Evolutionary conservation across 2,888 invertebrate species (phyloP).

Genomic region (Bombylius discolor): DNA sequence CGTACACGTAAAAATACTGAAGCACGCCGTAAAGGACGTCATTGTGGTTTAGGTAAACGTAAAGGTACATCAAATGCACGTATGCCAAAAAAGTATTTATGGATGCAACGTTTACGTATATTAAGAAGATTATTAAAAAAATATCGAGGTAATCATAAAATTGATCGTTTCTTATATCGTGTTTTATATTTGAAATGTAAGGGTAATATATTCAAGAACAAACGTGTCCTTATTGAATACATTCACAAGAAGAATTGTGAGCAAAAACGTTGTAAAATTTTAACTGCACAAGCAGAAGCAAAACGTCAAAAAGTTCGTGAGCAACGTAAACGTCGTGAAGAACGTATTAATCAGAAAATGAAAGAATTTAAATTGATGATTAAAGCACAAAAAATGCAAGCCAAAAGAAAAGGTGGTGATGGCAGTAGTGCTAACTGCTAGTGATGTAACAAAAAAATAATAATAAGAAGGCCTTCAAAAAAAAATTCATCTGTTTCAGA

Average conservation of each 20-base stretch:
- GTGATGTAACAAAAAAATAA: too few species aligned
- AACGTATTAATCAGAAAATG: conserved; percentile 86
- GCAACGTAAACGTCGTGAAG: conserved; percentile 91
- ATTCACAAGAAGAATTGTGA: conserved; percentile 99
- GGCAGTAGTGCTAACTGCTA: too few species aligned
- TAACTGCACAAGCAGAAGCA: conserved; percentile 95
- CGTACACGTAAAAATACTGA: conserved; percentile 96
- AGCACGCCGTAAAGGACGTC: conserved; percentile 95
- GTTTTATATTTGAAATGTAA: conserved; percentile 98
- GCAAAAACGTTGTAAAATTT: conserved; percentile 95
- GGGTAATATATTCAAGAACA: conserved; percentile 97
- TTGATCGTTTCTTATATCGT: conserved; percentile 97
- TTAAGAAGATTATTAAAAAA: conserved; percentile 89
- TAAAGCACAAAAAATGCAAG: too few species aligned
- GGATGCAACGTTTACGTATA: conserved; percentile 95
- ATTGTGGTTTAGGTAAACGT: conserved; percentile 97
- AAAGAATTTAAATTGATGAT: conserved; percentile 50
- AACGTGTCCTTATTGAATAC: conserved; percentile 98
- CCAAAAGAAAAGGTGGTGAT: too few species aligned
- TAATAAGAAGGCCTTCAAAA: too few species aligned
- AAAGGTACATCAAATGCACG: conserved; percentile 99
- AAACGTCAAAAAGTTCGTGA: conserved; percentile 93
- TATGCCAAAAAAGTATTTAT: conserved; percentile 91
- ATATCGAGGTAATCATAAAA: conserved; percentile 95
- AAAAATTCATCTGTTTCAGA: too few species aligned